These are phyloP conservation scores for Odontophorus gujanensis DNA, from an alignment of 2,113 vertebrate species.

Conservation along the genomic window DNA sequence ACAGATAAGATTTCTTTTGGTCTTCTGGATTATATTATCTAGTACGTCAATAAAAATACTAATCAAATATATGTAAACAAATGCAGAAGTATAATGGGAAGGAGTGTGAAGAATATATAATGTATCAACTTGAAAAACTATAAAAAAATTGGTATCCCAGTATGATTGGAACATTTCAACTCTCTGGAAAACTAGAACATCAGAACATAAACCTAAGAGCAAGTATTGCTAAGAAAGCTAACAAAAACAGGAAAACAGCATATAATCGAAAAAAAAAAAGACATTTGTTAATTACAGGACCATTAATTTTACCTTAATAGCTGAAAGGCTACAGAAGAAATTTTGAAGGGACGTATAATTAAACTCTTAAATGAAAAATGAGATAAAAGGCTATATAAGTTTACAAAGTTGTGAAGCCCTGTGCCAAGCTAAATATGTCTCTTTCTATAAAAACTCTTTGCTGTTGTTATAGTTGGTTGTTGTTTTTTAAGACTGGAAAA, in stretches of 20 bases:
- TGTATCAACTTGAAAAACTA: not conserved
- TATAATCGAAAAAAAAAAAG: not conserved
- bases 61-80: not conserved
- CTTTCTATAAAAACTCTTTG: not conserved
- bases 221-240: not conserved
- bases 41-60: not conserved
- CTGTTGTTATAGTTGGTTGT: not conserved
- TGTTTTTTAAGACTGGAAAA: not conserved
- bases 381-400: not conserved
- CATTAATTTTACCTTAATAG: conserved; percentile 14
- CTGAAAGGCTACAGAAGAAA: not conserved
- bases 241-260: not conserved
- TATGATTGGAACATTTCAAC: not conserved
- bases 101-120: not conserved
- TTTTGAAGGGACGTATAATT: conserved; percentile 2
- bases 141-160: not conserved
- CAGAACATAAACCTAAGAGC: not conserved
- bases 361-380: not conserved
- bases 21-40: not conserved
- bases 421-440: not conserved
- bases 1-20: not conserved
- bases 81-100: not conserved
- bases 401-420: not conserved
- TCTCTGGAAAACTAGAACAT: not conserved
- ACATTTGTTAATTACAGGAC: not conserved